Evolutionary conservation across 2,888 invertebrate genomes (phyloP), one percentile per base, ranked within the genome.

Genomic region (Caenorhabditis sulstoni): DNA sequence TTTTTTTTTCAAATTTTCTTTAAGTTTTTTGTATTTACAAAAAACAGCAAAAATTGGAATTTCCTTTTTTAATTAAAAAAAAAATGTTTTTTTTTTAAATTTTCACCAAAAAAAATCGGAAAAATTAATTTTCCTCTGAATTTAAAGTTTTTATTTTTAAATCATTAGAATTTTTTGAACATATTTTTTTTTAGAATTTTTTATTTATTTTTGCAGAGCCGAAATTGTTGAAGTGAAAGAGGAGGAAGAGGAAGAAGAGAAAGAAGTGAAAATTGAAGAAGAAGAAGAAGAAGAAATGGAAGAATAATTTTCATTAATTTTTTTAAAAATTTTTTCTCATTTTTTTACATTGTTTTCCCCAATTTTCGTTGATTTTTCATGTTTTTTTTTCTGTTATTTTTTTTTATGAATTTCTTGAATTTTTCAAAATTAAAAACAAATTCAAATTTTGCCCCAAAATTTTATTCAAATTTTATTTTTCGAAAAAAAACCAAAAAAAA

Each of bases 231-330:
- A 45, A n/a, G 65, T 58, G 41, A 58, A 53, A n/a, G 53, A 16
- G 0, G 74, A 16, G 1, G 39, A 53, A 20, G 50, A n/a, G 18
- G 67, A 39, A 55, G 53, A 37, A 11, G 50, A 61, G 16, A 53
- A 39, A 9, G 55, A 74, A 18, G 57, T 44, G 35, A 47, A 41
- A 18, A 20, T 44, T 5, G 57, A 55, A 47, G 65, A 52, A 52
- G 44, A 18, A n/a, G 29, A 57, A 47, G 71, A 62, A 22, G 52
- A 55, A 23, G 61, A 61, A 16, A 76, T 61, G 75, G 67, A 66
- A 53, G 66, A 66, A 37, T 58, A 37, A 64, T 18, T 18, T 57
- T 57, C n/a, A n/a, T n/a, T n/a, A n/a, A n/a, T n/a, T n/a, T n/a
- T n/a, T n/a, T n/a, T n/a, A n/a, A n/a, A n/a, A n/a, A n/a, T n/a